These are phyloP conservation scores for Drosophila sturtevanti DNA, from an alignment of 1,140 invertebrate species.

Conservation along the genomic window DNA sequence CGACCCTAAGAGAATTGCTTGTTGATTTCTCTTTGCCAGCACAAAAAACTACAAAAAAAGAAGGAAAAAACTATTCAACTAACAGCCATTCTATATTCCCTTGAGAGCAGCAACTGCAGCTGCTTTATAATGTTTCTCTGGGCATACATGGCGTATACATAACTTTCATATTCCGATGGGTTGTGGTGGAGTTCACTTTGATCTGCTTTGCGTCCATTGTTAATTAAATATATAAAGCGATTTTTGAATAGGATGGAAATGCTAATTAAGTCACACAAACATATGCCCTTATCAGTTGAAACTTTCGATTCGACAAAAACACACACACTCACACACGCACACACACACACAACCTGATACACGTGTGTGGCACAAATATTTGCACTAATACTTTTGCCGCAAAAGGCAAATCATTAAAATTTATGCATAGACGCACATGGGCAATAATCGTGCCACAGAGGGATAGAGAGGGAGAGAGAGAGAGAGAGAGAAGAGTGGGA, in stretches of 20 bases:
- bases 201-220: conserved; percentile 17
- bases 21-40: conserved; percentile 18
- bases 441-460: too few relatives aligned
- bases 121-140: neutral
- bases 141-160: conserved; percentile 5
- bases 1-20: conserved; percentile 28
- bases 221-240: conserved; percentile 39
- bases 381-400: conserved; percentile 66
- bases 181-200: neutral
- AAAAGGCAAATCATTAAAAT: conserved; percentile 74
- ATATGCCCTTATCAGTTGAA: conserved; percentile 53
- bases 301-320: conserved; percentile 11
- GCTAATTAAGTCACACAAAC: conserved; percentile 56
- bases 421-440: conserved; percentile 63
- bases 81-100: neutral
- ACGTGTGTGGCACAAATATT: conserved; percentile 56
- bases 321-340: neutral
- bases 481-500: neutral
- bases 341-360: neutral
- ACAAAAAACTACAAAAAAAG: conserved; percentile 44
- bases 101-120: neutral
- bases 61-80: conserved; percentile 11
- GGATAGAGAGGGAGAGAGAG: too few relatives aligned
- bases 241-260: conserved; percentile 31
- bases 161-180: conserved; percentile 30